Conservation (phyloP, 2,113 vertebrate species). For the Oryctolagus cuniculus region mOryCun1.1 NC_091435.1:124090001-124090500, state of each 20-base stretch:
- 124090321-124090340: slow-evolving; percentile 55
- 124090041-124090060: slow-evolving; percentile 34
- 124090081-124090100: slow-evolving; percentile 60
- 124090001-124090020: slow-evolving; percentile 48
- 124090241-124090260: slow-evolving; percentile 73
- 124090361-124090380: neutral
- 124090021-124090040: slow-evolving; percentile 43
- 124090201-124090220: slow-evolving; percentile 13
- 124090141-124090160: neutral
- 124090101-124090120: neutral
- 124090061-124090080: neutral
- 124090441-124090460: slow-evolving; percentile 3
- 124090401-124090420: neutral
- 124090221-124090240: slow-evolving; percentile 71
- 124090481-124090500: neutral
- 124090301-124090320: slow-evolving; percentile 68
- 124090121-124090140: slow-evolving; percentile 9
- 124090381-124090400: slow-evolving; percentile 24
- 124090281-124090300: slow-evolving; percentile 18
- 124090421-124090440: neutral
- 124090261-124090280: slow-evolving; percentile 42
- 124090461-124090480: neutral
- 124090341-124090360: slow-evolving; percentile 4
- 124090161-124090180: slow-evolving; percentile 58
- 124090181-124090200: slow-evolving; percentile 60